Conservation (phyloP, 2,113 vertebrate species). For the Galeopterus variegatus region DNA sequence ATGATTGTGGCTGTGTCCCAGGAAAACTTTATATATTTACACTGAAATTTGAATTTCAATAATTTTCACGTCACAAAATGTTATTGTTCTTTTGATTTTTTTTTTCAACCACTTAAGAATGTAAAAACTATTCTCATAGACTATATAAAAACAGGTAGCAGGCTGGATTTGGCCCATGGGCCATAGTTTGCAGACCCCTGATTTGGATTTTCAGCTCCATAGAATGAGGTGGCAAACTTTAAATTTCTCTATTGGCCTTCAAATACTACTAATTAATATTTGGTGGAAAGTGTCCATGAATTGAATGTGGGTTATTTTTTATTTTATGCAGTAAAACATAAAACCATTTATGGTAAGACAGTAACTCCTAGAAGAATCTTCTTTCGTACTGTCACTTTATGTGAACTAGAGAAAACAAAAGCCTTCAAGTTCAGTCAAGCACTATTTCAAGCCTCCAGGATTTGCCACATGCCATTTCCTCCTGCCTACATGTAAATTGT, state of each 20-base stretch:
- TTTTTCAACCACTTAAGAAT: background rate
- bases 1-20: background rate
- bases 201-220: background rate
- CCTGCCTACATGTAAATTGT: background rate
- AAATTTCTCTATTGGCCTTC: background rate
- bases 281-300: background rate
- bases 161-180: background rate
- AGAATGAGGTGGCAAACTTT: background rate
- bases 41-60: background rate
- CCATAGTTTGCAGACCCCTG: background rate
- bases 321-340: background rate
- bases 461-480: background rate
- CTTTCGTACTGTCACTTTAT: background rate
- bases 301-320: background rate
- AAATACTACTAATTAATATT: background rate
- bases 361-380: slow-evolving; percentile 1
- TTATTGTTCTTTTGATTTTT: background rate
- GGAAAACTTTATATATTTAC: background rate
- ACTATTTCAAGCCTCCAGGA: background rate
- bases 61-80: slow-evolving; percentile 9
- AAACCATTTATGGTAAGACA: slow-evolving; percentile 34
- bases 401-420: background rate
- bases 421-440: background rate
- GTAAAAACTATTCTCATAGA: background rate
- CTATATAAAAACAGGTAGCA: background rate